phyloP scores from a whole-genome alignment of 2,797 vertebrate species.

The Phalanger gymnotis region DNA sequence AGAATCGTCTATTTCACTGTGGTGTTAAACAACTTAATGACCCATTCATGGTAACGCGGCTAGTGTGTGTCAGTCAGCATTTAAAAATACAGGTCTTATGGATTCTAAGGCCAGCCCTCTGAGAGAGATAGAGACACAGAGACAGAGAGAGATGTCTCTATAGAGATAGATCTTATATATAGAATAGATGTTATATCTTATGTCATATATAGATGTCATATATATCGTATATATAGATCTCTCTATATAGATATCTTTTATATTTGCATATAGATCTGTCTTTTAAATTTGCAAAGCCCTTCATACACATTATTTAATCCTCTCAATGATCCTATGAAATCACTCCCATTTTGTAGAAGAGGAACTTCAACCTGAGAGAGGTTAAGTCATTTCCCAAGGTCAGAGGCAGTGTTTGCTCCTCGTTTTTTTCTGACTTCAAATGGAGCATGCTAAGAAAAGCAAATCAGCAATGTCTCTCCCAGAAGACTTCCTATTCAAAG shows the following conservation, averaged over 20 bases:
- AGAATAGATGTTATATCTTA: not conserved
- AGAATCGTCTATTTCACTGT: not conserved
- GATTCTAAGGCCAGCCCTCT: not conserved
- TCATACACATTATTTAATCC: not conserved
- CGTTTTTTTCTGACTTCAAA: not conserved
- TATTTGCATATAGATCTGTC: not conserved
- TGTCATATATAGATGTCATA: not conserved
- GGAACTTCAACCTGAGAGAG: not conserved
- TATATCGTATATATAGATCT: not conserved
- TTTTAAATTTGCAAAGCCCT: not conserved
- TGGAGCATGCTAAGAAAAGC: not conserved
- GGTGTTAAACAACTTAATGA: not conserved
- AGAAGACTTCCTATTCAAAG: not conserved
- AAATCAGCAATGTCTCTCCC: not conserved
- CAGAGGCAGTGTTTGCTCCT: not conserved
- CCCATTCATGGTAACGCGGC: not conserved
- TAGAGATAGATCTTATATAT: too few relatives aligned
- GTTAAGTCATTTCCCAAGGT: not conserved
- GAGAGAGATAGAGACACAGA: too few relatives aligned
- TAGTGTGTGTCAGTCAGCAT: not conserved
- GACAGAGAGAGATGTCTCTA: not conserved
- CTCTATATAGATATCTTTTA: not conserved
- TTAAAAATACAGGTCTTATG: not conserved
- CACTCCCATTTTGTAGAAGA: not conserved
- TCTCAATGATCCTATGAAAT: not conserved